Conservation (phyloP, 2,888 invertebrate species). For the Brachylomia viminalis region DNA sequence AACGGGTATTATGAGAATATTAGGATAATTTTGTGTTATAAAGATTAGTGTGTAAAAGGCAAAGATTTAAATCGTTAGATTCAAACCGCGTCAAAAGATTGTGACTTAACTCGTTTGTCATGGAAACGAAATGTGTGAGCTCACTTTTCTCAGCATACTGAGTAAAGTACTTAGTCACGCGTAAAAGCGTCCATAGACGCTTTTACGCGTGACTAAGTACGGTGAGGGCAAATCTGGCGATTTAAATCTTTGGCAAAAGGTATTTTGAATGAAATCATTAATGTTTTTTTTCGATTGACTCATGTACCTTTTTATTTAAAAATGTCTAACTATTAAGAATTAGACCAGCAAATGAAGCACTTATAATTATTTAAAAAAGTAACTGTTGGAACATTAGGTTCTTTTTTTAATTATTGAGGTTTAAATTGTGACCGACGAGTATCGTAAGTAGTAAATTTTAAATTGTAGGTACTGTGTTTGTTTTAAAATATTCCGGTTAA, state of each 20-base stretch:
- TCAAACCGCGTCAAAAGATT: neutral
- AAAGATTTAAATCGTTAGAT: slow-evolving; percentile 8
- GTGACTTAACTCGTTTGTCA: neutral
- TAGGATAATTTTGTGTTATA: slow-evolving; percentile 15
- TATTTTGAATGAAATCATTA: neutral
- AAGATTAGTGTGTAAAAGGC: neutral
- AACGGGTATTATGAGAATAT: slow-evolving; percentile 54
- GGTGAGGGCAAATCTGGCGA: neutral
- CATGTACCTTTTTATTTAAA: neutral
- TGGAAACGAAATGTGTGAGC: neutral
- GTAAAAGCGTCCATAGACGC: too few relatives aligned
- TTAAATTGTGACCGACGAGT: neutral
- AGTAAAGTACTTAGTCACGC: too few relatives aligned
- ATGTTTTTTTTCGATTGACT: neutral
- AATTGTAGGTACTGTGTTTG: too few relatives aligned
- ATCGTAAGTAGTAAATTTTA: neutral
- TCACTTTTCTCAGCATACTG: neutral
- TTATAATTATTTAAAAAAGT: neutral
- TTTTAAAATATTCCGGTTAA: neutral
- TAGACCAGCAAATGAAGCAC: neutral
- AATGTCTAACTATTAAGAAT: neutral
- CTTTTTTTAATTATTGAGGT: neutral
- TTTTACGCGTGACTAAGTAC: neutral
- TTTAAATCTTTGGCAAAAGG: neutral
- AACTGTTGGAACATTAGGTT: neutral